These are phyloP conservation scores for Balaenoptera acutorostrata DNA, from an alignment of 2,113 vertebrate species.

Conservation along the genomic window DNA sequence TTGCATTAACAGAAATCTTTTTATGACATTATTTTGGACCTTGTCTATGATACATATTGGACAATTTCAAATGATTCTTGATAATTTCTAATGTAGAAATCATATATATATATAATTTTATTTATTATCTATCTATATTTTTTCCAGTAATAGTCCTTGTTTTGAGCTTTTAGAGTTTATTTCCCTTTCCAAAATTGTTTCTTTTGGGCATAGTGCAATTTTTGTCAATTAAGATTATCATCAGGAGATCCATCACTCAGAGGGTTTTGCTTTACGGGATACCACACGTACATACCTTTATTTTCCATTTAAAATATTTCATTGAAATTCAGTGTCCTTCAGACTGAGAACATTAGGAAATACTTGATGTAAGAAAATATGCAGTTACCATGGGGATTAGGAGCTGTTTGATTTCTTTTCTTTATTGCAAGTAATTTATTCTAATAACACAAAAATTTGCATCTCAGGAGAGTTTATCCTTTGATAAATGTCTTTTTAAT, in stretches of 20 bases:
- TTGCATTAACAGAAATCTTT: neutral
- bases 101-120: neutral
- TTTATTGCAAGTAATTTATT: constrained; percentile 46
- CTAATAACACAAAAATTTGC: neutral
- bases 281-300: neutral
- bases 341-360: neutral
- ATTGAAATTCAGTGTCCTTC: constrained; percentile 31
- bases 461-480: neutral
- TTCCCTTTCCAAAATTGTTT: neutral
- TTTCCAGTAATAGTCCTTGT: neutral
- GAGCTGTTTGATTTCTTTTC: constrained; percentile 36
- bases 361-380: constrained; percentile 12
- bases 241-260: neutral
- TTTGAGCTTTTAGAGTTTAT: neutral
- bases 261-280: neutral
- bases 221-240: neutral
- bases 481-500: neutral
- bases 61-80: neutral
- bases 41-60: neutral
- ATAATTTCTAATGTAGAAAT: neutral
- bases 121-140: neutral
- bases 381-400: constrained; percentile 24
- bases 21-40: neutral
- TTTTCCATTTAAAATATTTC: constrained; percentile 23
- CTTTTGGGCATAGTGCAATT: neutral